Evolutionary conservation across 2,113 vertebrate genomes (phyloP).

Genomic region (Brachyhypopomus occidentalis): DNA sequence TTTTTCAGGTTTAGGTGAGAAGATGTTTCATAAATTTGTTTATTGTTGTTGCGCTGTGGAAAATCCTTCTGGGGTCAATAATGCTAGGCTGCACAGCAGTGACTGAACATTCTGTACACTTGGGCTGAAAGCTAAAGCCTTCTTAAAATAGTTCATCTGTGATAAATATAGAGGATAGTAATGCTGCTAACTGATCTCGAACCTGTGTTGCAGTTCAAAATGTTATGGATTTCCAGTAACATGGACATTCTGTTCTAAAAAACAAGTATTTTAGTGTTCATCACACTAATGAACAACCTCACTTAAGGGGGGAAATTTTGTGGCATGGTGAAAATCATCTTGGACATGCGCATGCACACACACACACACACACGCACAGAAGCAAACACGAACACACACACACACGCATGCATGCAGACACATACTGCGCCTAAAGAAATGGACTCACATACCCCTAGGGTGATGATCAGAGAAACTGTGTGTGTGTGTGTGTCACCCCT

Average conservation of each 20-base stretch:
- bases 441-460: slow-evolving; percentile 36
- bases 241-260: background rate
- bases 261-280: background rate
- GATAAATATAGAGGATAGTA: slow-evolving; percentile 12
- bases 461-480: slow-evolving; percentile 35
- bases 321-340: background rate
- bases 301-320: slow-evolving; percentile 8
- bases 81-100: background rate
- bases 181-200: slow-evolving; percentile 9
- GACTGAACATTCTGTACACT: slow-evolving; percentile 1
- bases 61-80: slow-evolving; percentile 3
- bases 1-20: background rate
- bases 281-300: slow-evolving; percentile 9
- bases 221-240: background rate
- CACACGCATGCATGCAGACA: slow-evolving; percentile 4
- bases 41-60: slow-evolving; percentile 7
- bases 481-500: slow-evolving; percentile 3
- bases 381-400: background rate
- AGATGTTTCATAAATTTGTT: background rate
- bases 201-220: slow-evolving; percentile 4
- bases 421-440: slow-evolving; percentile 47
- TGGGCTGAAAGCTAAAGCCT: too few relatives aligned
- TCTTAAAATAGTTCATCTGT: background rate
- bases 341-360: background rate
- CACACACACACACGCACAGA: background rate